Evolutionary conservation across 2,113 vertebrate species (phyloP), one percentile per base, ranked within the genome.

Genomic region (Octodon degus): DNA sequence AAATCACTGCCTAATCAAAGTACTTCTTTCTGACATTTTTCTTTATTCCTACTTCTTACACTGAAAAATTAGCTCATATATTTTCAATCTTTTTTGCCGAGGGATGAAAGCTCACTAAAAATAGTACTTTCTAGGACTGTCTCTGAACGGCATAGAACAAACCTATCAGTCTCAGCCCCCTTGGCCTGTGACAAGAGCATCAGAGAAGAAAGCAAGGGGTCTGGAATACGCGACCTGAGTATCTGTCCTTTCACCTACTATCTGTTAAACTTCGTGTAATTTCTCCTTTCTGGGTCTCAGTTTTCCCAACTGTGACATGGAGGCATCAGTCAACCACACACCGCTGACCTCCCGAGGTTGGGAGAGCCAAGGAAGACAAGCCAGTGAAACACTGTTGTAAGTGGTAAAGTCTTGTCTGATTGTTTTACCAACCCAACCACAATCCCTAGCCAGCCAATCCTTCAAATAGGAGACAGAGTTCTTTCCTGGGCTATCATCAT

Each of bases 381-480:
- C 17, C 32, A 0, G 7, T 34, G 10, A n/a, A 43, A 94, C 37
- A 43, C 37, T 8, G 0, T 9, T 58, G 55, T 53, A 65, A 79
- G 65, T 4, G 27, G 37, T 34, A 24, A 80, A 34, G 37, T 53
- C 85, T 82, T 83, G 17, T 40, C 60, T 62, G 60, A 8, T 62
- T 1, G 19, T 20, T 62, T 82, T 40, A 68, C 20, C 58, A 55
- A 62, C 1, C 40, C 84, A 91, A 30, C 50, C 58, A 65, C 30
- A 68, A 25, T 40, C 82, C 68, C 60, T 72, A 9, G 17, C 88
- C 63, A 53, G 50, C n/a, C 90, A 63, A 4, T 22, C 93, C 50
- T 94, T 96, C 79, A 86, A 89, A 89, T 25, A 86, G 60, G 24
- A 86, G 72, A 86, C 79, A 91, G 80, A 90, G 86, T 93, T 86